phyloP scores from a whole-genome alignment of 2,888 invertebrate genomes.

The Lasioglossum oenotherae region DNA sequence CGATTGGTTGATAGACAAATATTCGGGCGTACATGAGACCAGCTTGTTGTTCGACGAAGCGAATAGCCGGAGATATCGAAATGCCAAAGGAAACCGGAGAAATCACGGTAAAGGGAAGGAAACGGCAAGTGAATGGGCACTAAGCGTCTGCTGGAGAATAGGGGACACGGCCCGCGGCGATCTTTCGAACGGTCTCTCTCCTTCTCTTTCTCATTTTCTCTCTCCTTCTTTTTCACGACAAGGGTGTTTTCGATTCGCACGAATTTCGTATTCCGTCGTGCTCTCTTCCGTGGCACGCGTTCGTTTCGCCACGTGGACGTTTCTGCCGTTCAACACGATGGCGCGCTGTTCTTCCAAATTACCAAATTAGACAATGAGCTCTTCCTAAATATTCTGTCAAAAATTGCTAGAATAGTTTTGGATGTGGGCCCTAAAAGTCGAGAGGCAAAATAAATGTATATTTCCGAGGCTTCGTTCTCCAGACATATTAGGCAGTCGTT shows the following conservation, averaged over 20 bases:
- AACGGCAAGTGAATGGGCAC: neutral
- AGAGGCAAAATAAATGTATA: neutral
- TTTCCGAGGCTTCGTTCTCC: neutral
- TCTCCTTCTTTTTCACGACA: neutral
- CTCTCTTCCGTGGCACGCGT: conserved; percentile 13
- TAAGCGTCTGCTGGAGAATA: neutral
- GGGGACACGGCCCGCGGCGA: neutral
- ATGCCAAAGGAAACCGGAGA: neutral
- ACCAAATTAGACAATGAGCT: neutral
- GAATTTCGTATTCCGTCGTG: conserved; percentile 20
- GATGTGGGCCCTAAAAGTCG: too few relatives aligned
- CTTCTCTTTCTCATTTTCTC: neutral
- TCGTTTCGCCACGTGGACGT: neutral
- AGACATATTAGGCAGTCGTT: neutral
- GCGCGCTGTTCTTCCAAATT: neutral
- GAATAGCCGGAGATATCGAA: neutral
- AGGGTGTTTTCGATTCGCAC: conserved; percentile 23
- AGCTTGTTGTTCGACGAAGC: neutral
- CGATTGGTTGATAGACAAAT: conserved; percentile 20
- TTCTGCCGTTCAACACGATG: neutral
- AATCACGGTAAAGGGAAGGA: neutral
- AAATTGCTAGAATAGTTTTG: neutral
- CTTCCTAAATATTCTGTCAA: neutral
- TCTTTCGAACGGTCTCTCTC: neutral
- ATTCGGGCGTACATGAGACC: conserved; percentile 1